phyloP scores from a whole-genome alignment of 1,140 invertebrate genomes.

The Dolichoris vasculosae region DNA sequence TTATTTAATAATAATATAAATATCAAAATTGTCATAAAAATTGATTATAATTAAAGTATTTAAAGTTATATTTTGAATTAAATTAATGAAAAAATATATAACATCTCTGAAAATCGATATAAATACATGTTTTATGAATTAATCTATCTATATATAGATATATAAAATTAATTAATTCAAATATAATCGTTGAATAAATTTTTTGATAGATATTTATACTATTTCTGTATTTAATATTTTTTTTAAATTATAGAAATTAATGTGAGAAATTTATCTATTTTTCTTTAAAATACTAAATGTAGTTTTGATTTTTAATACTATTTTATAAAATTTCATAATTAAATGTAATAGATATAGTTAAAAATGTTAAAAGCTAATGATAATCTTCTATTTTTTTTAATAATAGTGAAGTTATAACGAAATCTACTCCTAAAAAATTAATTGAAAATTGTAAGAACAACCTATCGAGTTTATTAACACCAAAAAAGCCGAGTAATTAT shows the following conservation, averaged over 20 bases:
- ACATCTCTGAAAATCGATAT: not conserved
- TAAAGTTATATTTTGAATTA: not conserved
- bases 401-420: not conserved
- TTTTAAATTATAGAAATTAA: too few species aligned
- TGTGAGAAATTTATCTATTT: too few species aligned
- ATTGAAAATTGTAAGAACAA: not conserved
- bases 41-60: not conserved
- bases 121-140: too few species aligned
- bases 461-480: slow-evolving; percentile 29
- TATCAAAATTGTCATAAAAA: not conserved
- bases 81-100: not conserved
- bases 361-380: not conserved
- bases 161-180: not conserved
- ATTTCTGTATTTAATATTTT: too few species aligned
- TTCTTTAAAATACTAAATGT: too few species aligned
- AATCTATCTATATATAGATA: not conserved
- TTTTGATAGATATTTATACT: not conserved
- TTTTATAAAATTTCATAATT: too few species aligned
- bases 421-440: slow-evolving; percentile 17
- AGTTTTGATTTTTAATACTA: too few species aligned
- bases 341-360: too few species aligned
- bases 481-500: slow-evolving; percentile 46
- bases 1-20: not conserved
- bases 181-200: not conserved
- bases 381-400: not conserved